These are phyloP conservation scores for Gryllus bimaculatus DNA, from an alignment of 1,140 invertebrate species.

Conservation along the genomic window DNA sequence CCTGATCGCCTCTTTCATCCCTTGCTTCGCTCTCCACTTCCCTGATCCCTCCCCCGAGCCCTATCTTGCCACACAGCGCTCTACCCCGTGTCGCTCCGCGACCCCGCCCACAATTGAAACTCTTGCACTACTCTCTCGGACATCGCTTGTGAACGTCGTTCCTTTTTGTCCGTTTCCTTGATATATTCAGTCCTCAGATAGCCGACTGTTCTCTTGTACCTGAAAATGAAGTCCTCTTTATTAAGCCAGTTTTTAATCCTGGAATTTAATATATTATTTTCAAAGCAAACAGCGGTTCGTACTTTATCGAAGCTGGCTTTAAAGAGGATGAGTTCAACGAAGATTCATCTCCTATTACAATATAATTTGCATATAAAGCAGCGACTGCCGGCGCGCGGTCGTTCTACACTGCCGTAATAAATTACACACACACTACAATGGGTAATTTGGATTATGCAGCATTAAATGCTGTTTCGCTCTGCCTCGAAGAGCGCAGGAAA, in stretches of 20 bases:
- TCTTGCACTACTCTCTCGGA: too few species aligned
- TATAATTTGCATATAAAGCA: neutral
- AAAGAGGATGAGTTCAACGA: neutral
- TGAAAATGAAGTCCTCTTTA: neutral
- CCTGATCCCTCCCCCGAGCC: too few species aligned
- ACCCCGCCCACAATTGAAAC: too few species aligned
- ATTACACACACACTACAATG: neutral
- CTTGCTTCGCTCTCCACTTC: too few species aligned
- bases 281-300: neutral
- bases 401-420: neutral
- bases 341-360: conserved; percentile 1
- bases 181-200: too few species aligned
- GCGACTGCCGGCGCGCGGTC: neutral
- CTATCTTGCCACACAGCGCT: too few species aligned
- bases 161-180: too few species aligned
- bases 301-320: neutral
- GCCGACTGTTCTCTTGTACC: too few species aligned
- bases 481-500: neutral
- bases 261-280: neutral
- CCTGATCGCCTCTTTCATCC: too few species aligned
- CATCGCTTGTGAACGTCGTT: too few species aligned
- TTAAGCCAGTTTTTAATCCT: neutral
- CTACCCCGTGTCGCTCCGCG: too few species aligned
- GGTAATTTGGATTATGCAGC: neutral
- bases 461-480: neutral